These are phyloP conservation scores for Chirona hameri DNA, from an alignment of 2,888 invertebrate species.

Conservation along the genomic window DNA sequence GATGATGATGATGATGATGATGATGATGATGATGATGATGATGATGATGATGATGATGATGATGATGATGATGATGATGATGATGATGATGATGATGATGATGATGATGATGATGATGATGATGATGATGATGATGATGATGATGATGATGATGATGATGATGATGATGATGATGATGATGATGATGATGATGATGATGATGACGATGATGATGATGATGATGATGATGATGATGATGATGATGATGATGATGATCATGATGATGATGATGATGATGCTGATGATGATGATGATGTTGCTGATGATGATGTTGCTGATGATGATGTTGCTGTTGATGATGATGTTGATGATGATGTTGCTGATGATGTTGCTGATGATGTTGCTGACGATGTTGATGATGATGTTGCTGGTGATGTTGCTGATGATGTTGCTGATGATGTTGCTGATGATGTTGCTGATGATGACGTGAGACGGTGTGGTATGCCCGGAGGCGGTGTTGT, in stretches of 20 bases:
- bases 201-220: conserved; percentile 22
- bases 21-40: conserved; percentile 22
- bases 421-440: too few relatives aligned
- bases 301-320: too few relatives aligned
- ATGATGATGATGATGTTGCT: too few relatives aligned
- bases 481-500: too few relatives aligned
- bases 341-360: too few relatives aligned
- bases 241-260: conserved; percentile 11
- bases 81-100: conserved; percentile 22
- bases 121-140: conserved; percentile 22
- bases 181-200: conserved; percentile 22
- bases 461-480: too few relatives aligned
- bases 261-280: too few relatives aligned
- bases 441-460: too few relatives aligned
- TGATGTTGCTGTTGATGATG: too few relatives aligned
- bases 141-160: conserved; percentile 22
- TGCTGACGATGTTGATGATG: too few relatives aligned
- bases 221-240: conserved; percentile 22
- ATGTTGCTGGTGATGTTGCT: too few relatives aligned
- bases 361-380: too few relatives aligned
- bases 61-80: conserved; percentile 22
- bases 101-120: conserved; percentile 22
- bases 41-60: conserved; percentile 22
- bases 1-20: conserved; percentile 22
- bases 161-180: conserved; percentile 22